These are phyloP conservation scores for Brachyopa scutellaris DNA, from an alignment of 2,888 invertebrate species.

Conservation along the genomic window DNA sequence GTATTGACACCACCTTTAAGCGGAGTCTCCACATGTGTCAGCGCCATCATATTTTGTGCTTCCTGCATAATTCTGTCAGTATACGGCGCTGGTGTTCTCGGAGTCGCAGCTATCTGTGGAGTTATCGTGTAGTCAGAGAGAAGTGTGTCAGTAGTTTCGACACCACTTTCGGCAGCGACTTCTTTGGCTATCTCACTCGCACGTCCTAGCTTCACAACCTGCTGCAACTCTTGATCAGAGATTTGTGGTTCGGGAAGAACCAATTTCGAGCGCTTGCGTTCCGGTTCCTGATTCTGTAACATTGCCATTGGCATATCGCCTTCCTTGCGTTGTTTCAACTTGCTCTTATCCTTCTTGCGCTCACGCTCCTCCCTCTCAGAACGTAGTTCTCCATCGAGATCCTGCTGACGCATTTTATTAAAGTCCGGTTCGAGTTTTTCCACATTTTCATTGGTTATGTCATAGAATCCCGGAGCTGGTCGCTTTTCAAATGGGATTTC, in stretches of 20 bases:
- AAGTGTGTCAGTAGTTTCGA: slow-evolving; percentile 91
- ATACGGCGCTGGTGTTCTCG: slow-evolving; percentile 92
- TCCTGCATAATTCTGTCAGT: slow-evolving; percentile 94
- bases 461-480: slow-evolving; percentile 96
- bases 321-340: slow-evolving; percentile 96
- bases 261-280: slow-evolving; percentile 95
- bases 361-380: slow-evolving; percentile 96
- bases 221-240: slow-evolving; percentile 93
- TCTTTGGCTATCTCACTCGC: slow-evolving; percentile 96
- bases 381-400: slow-evolving; percentile 94
- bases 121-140: slow-evolving; percentile 95
- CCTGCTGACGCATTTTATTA: slow-evolving; percentile 93
- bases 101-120: slow-evolving; percentile 87
- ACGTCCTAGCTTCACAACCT: slow-evolving; percentile 95
- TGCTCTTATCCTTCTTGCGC: slow-evolving; percentile 96
- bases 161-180: slow-evolving; percentile 90
- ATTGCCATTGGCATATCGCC: slow-evolving; percentile 96
- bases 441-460: slow-evolving; percentile 93
- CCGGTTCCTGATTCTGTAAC: slow-evolving; percentile 93
- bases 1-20: slow-evolving; percentile 98
- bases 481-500: slow-evolving; percentile 99
- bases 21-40: slow-evolving; percentile 98
- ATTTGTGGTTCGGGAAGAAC: slow-evolving; percentile 98
- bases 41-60: slow-evolving; percentile 99
- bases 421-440: slow-evolving; percentile 96